phyloP scores from a whole-genome alignment of 2,888 invertebrate species.

The Agelastica alni region DNA sequence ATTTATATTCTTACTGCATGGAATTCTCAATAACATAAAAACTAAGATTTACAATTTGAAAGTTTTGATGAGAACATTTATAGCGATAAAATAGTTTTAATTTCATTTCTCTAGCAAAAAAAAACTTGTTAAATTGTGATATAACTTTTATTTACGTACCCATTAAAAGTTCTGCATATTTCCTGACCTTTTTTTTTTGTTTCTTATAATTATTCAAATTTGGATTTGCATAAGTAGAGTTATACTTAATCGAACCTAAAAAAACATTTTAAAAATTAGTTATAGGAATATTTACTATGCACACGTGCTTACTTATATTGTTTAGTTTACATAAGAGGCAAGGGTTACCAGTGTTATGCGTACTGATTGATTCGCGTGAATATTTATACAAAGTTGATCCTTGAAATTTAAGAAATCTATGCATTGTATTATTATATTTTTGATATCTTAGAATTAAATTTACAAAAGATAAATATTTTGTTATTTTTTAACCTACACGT shows the following conservation, averaged over 20 bases:
- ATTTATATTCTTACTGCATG: no score
- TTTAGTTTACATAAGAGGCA: conserved; percentile 50
- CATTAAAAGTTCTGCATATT: conserved; percentile 71
- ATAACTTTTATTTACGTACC: conserved; percentile 56
- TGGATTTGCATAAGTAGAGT: conserved; percentile 47
- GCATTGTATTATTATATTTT: conserved; percentile 27
- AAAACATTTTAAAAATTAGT: not conserved
- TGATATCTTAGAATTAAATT: conserved; percentile 1
- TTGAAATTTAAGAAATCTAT: conserved; percentile 46
- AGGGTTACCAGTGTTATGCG: conserved; percentile 36
- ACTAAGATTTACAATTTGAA: no score
- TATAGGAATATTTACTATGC: not conserved
- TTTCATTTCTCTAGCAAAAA: no score
- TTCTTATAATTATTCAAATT: conserved; percentile 42
- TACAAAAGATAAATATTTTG: not conserved
- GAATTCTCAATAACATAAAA: no score
- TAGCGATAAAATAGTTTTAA: no score
- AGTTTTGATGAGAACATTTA: no score
- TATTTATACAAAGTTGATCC: conserved; percentile 41
- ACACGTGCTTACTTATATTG: conserved; percentile 41
- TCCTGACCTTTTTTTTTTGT: conserved; percentile 40
- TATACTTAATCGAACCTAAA: conserved; percentile 39
- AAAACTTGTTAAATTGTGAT: no score
- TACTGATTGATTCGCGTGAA: conserved; percentile 42
- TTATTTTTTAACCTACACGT: conserved; percentile 6